These are phyloP conservation scores for Bursaphelenchus mucronatus DNA, from an alignment of 1,140 invertebrate species.

Conservation along the genomic window DNA sequence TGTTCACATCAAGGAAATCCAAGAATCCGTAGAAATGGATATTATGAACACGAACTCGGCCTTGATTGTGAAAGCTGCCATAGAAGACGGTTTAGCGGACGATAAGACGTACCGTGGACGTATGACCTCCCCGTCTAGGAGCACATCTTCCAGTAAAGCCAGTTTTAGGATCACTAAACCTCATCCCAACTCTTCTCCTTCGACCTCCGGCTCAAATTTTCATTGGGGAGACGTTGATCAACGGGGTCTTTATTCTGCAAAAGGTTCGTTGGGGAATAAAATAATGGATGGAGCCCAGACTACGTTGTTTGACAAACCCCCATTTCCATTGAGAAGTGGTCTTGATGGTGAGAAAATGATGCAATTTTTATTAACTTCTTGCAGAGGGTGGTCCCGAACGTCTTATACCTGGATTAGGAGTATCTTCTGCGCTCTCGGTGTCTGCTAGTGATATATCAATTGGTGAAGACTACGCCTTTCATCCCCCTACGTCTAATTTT, in stretches of 20 bases:
- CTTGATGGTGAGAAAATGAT: too few relatives aligned
- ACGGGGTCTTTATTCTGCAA: background rate
- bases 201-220: conserved; percentile 6
- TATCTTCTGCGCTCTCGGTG: too few relatives aligned
- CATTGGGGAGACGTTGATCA: conserved; percentile 1
- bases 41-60: conserved; percentile 24
- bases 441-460: too few relatives aligned
- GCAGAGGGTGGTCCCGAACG: too few relatives aligned
- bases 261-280: background rate
- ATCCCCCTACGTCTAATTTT: too few relatives aligned
- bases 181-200: conserved; percentile 18
- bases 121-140: conserved; percentile 19
- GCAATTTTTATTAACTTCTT: too few relatives aligned
- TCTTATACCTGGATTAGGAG: too few relatives aligned
- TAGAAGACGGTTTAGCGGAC: conserved; percentile 26
- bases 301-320: too few relatives aligned
- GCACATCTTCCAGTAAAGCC: background rate
- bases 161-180: background rate
- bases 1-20: conserved; percentile 29
- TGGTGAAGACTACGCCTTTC: too few relatives aligned
- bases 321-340: too few relatives aligned
- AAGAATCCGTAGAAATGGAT: conserved; percentile 28
- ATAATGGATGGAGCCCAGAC: background rate
- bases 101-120: conserved; percentile 15
- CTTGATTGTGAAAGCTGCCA: conserved; percentile 28